phyloP scores from a whole-genome alignment of 1,140 invertebrate genomes.

The Colletes latitarsis region DNA sequence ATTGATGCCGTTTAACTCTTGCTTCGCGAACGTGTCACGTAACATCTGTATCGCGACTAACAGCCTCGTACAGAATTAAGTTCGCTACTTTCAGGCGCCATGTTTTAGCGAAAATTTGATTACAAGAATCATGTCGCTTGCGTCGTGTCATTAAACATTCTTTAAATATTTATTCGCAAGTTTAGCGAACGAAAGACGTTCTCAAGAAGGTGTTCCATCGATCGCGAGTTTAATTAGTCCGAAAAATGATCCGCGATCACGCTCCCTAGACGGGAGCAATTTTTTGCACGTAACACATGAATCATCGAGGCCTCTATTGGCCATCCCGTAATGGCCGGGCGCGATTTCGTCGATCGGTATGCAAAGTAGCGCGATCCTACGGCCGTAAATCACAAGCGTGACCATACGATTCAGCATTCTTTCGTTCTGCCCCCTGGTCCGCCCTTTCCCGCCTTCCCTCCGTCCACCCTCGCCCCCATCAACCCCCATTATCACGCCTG shows the following conservation, averaged over 20 bases:
- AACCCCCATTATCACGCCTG: conserved; percentile 64
- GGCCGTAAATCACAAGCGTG: conserved; percentile 63
- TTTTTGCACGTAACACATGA: conserved; percentile 65
- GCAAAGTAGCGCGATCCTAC: conserved; percentile 60
- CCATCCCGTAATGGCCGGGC: conserved; percentile 57
- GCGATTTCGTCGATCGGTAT: conserved; percentile 68
- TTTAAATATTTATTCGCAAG: too few relatives aligned
- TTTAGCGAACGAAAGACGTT: too few relatives aligned
- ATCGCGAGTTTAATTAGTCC: conserved; percentile 53
- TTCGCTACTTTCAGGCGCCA: too few relatives aligned
- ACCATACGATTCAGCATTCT: conserved; percentile 62
- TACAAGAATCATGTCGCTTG: too few relatives aligned
- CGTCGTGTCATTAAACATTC: too few relatives aligned
- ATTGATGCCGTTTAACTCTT: too few relatives aligned
- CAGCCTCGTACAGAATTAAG: too few relatives aligned
- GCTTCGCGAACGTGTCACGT: too few relatives aligned
- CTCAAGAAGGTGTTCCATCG: conserved; percentile 8
- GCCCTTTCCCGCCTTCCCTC: conserved; percentile 58
- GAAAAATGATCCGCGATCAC: conserved; percentile 48
- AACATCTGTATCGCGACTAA: too few relatives aligned
- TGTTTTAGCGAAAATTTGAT: too few relatives aligned
- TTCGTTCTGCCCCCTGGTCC: conserved; percentile 45
- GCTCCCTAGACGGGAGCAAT: conserved; percentile 34
- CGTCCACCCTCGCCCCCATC: conserved; percentile 48
- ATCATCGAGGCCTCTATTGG: conserved; percentile 47